These are phyloP conservation scores for Helicolenus hilgendorfi DNA, from an alignment of 2,797 vertebrate genomes.

Conservation along the genomic window DNA sequence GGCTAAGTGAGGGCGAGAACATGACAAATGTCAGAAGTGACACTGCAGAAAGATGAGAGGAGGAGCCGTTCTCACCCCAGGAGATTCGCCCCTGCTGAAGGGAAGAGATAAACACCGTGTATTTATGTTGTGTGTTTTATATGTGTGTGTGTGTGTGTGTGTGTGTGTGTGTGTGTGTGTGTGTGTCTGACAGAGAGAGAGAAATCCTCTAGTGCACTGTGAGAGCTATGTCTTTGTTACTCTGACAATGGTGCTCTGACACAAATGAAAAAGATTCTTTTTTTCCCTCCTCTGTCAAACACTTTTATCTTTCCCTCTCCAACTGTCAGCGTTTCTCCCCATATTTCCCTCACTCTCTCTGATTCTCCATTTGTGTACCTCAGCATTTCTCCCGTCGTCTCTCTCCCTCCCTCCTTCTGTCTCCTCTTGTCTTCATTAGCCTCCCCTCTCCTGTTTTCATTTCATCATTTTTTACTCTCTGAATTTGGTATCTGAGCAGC, in stretches of 20 bases:
- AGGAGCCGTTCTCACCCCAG: slow-evolving; percentile 66
- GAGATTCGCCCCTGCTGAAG: slow-evolving; percentile 72
- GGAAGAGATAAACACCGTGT: slow-evolving; percentile 78
- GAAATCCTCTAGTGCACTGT: slow-evolving; percentile 72
- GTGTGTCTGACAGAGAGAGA: slow-evolving; percentile 19
- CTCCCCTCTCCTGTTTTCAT: slow-evolving; percentile 62
- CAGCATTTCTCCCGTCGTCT: slow-evolving; percentile 66
- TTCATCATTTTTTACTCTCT: slow-evolving; percentile 70
- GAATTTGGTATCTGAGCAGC: slow-evolving; percentile 53
- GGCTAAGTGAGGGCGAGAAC: slow-evolving; percentile 64
- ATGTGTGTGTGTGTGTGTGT: slow-evolving; percentile 25
- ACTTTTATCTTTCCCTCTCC: slow-evolving; percentile 75
- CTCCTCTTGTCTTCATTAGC: slow-evolving; percentile 76
- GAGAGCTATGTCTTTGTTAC: slow-evolving; percentile 81
- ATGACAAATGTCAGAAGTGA: slow-evolving; percentile 79
- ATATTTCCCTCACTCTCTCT: slow-evolving; percentile 48
- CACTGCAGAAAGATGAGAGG: slow-evolving; percentile 76
- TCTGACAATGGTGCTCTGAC: slow-evolving; percentile 77
- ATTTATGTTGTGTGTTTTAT: slow-evolving; percentile 57
- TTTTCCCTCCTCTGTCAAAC: slow-evolving; percentile 70
- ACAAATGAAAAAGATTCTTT: slow-evolving; percentile 79
- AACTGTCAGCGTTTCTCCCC: slow-evolving; percentile 77
- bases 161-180: slow-evolving; percentile 15
- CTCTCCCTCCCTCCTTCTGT: slow-evolving; percentile 24
- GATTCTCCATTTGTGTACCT: slow-evolving; percentile 72